Conservation (phyloP, 2,888 invertebrate species). For the Ecliptopera silaceata region DNA sequence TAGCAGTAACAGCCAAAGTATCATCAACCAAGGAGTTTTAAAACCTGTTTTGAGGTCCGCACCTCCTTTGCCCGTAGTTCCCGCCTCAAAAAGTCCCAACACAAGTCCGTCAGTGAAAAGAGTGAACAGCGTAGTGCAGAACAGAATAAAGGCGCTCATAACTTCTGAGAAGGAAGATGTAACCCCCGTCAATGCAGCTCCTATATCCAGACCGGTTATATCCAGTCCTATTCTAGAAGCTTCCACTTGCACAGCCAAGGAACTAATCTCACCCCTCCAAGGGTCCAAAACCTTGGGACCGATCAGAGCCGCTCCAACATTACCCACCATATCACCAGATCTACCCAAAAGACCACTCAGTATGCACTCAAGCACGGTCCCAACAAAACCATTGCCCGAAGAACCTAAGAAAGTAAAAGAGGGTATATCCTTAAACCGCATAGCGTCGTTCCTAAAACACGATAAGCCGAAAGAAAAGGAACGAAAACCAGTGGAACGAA, state of each 20-base stretch:
- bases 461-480: conserved; percentile 80
- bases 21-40: conserved; percentile 59
- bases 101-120: conserved; percentile 70
- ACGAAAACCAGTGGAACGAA: conserved; percentile 76
- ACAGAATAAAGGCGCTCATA: conserved; percentile 73
- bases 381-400: conserved; percentile 73
- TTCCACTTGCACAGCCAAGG: conserved; percentile 91
- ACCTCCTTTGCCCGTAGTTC: conserved; percentile 85
- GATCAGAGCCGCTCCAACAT: conserved; percentile 82
- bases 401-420: conserved; percentile 83
- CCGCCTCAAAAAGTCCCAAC: conserved; percentile 62
- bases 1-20: conserved; percentile 66
- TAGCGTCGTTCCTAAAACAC: conserved; percentile 89
- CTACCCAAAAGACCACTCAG: conserved; percentile 79
- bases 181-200: conserved; percentile 73
- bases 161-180: conserved; percentile 70
- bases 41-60: conserved; percentile 82
- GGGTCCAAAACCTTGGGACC: conserved; percentile 84
- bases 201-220: conserved; percentile 89
- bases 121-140: conserved; percentile 69
- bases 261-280: conserved; percentile 85
- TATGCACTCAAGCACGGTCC: conserved; percentile 65
- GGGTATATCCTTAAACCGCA: conserved; percentile 86
- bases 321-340: conserved; percentile 65
- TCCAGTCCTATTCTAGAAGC: conserved; percentile 92